Percentiles rank a stretch among this genome's conserved stretches.
These are phyloP conservation scores for Drosophila ohnishii DNA, from an alignment of 1,140 invertebrate species.

Conservation along the genomic window DNA sequence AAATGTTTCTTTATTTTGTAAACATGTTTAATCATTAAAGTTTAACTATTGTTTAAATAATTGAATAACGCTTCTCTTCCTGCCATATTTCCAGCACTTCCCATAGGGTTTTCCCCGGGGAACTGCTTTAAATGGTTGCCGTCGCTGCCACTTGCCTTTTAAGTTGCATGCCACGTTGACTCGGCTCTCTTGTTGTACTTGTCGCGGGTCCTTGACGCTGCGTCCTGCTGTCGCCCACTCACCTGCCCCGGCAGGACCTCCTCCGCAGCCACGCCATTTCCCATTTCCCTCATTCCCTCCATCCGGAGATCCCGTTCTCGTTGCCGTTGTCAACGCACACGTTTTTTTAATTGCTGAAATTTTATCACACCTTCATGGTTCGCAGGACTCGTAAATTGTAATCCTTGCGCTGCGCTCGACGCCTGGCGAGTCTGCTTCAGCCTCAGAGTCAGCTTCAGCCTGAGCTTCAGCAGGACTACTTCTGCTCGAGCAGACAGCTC, in stretches of 20 bases:
- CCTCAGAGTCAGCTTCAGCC: slow-evolving; percentile 39
- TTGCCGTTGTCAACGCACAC: slow-evolving; percentile 78
- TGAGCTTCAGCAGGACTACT: slow-evolving; percentile 22
- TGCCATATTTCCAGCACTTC: not conserved
- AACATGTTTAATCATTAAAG: not conserved
- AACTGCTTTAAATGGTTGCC: slow-evolving; percentile 8
- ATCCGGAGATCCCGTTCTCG: slow-evolving; percentile 33
- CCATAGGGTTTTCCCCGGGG: slow-evolving; percentile 42
- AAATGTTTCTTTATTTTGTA: not conserved
- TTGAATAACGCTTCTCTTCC: not conserved
- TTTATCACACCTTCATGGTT: slow-evolving; percentile 82
- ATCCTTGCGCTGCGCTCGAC: slow-evolving; percentile 63
- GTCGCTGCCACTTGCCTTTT: slow-evolving; percentile 48
- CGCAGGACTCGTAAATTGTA: slow-evolving; percentile 82
- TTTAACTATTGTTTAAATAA: not conserved
- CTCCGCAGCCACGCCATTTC: not conserved
- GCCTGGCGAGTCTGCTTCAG: slow-evolving; percentile 12
- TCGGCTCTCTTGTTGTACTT: slow-evolving; percentile 41
- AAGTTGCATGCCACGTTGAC: slow-evolving; percentile 68
- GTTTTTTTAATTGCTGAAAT: slow-evolving; percentile 82
- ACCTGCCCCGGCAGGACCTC: slow-evolving; percentile 8
- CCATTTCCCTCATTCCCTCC: not conserved
- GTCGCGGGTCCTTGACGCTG: slow-evolving; percentile 33
- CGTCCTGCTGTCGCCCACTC: slow-evolving; percentile 16
- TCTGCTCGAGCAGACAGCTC: slow-evolving; percentile 42